These are phyloP conservation scores for Telenomus remus DNA, from an alignment of 1,140 invertebrate species.

Conservation along the genomic window DNA sequence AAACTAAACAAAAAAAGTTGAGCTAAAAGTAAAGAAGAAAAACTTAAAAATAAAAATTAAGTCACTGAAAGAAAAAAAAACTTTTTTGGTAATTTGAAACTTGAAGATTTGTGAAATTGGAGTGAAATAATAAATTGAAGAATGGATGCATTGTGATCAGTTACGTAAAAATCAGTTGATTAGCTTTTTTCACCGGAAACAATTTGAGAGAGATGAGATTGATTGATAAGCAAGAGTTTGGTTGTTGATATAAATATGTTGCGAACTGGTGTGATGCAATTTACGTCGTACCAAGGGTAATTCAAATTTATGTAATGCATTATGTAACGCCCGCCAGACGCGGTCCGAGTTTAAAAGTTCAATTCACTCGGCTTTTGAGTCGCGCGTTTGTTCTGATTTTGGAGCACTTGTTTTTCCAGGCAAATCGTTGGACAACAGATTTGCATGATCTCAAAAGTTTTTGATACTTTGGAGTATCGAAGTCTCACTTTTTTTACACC, in stretches of 20 bases:
- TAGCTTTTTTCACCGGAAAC: background rate
- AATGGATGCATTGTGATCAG: too few relatives aligned
- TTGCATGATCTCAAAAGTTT: too few relatives aligned
- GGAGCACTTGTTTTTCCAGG: background rate
- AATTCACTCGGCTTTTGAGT: background rate
- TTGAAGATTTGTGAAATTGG: too few relatives aligned
- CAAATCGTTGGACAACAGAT: too few relatives aligned
- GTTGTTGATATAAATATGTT: slow-evolving; percentile 21
- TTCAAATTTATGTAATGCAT: slow-evolving; percentile 35
- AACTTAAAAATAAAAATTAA: background rate
- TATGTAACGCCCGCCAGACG: slow-evolving; percentile 19
- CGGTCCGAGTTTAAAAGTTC: slow-evolving; percentile 20
- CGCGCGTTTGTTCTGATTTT: background rate
- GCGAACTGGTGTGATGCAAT: slow-evolving; percentile 17
- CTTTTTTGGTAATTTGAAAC: too few relatives aligned
- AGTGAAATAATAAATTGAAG: too few relatives aligned
- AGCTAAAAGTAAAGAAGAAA: background rate
- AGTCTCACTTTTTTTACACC: too few relatives aligned
- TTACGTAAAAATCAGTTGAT: too few relatives aligned
- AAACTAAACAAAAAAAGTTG: background rate
- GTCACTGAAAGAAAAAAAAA: too few relatives aligned
- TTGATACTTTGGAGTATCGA: too few relatives aligned
- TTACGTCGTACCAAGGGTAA: slow-evolving; percentile 19
- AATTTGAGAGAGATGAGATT: background rate
- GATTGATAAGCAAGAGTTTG: slow-evolving; percentile 12